Conservation (phyloP, 2,113 vertebrate species). For the Emydura subglobosa region DNA sequence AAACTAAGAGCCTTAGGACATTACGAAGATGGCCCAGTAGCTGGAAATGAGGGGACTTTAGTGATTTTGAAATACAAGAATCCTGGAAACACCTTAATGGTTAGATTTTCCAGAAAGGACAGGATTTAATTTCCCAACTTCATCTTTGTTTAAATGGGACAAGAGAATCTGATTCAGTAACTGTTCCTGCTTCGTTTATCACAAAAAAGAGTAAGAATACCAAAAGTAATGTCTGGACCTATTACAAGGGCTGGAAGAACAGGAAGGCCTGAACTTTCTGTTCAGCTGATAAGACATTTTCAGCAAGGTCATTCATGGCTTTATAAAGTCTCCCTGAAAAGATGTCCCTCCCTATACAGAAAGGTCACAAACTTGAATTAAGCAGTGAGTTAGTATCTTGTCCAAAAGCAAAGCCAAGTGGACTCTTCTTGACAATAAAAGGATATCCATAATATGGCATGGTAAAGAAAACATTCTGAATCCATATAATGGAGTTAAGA, state of each 20-base stretch:
- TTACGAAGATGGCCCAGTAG: neutral
- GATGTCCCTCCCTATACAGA: neutral
- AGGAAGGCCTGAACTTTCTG: neutral
- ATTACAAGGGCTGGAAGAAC: neutral
- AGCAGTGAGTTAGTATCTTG: neutral
- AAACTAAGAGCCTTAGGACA: neutral
- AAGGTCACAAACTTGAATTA: neutral
- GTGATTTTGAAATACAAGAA: neutral
- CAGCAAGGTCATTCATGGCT: neutral
- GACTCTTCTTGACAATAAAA: neutral
- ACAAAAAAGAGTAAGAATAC: neutral
- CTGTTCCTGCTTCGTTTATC: neutral
- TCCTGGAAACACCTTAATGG: neutral
- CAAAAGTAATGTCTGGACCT: neutral
- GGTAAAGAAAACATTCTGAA: neutral
- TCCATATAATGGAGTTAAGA: neutral
- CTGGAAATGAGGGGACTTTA: neutral
- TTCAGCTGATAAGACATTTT: neutral
- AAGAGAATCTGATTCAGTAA: neutral
- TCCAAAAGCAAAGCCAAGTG: neutral
- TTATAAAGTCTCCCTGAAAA: neutral
- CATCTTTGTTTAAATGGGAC: neutral
- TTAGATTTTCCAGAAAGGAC: neutral
- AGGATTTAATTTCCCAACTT: neutral
- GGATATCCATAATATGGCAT: neutral